Conservation (phyloP, 2,113 vertebrate genomes). For the Anolis sagrei region DNA sequence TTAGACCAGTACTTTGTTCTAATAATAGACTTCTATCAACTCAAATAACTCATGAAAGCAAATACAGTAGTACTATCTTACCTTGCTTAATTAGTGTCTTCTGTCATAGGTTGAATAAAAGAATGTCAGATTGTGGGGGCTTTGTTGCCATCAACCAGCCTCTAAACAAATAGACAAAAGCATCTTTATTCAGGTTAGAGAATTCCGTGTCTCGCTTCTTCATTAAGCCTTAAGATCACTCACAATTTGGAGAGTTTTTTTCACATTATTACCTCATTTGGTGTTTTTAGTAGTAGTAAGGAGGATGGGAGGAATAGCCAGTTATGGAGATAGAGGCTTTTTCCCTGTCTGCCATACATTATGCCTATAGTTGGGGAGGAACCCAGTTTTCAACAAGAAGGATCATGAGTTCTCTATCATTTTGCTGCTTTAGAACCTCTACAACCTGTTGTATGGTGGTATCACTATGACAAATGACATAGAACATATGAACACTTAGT, state of each 20-base stretch:
- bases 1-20: neutral
- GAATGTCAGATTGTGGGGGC: neutral
- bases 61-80: constrained; percentile 16
- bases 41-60: constrained; percentile 10
- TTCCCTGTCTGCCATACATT: no score
- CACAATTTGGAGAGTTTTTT: no score
- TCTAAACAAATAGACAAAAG: neutral
- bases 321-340: neutral
- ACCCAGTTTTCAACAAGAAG: no score
- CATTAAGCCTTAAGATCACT: neutral
- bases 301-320: neutral
- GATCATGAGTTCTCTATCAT: no score
- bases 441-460: no score
- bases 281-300: neutral
- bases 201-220: neutral
- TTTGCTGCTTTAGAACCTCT: no score
- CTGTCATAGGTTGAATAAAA: neutral
- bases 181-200: neutral
- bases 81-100: constrained; percentile 31
- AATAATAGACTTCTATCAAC: neutral
- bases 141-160: neutral
- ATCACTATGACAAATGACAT: no score
- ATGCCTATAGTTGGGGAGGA: no score
- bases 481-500: no score
- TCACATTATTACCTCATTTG: neutral